Conservation (phyloP, 2,797 vertebrate species). For the Channa striata region DNA sequence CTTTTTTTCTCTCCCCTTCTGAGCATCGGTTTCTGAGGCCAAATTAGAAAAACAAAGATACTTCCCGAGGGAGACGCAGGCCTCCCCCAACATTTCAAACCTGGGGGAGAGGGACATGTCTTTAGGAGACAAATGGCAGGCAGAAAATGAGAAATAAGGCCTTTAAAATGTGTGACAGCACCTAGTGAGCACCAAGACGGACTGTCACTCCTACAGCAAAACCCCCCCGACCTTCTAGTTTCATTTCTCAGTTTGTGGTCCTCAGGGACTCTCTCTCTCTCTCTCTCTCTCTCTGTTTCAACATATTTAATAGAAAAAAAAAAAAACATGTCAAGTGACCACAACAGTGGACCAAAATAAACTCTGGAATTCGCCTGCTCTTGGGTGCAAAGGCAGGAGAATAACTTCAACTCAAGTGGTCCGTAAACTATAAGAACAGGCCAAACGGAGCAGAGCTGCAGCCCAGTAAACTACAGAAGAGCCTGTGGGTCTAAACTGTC, state of each 20-base stretch:
- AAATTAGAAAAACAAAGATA: constrained; percentile 30
- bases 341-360: constrained; percentile 72
- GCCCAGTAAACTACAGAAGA: constrained; percentile 1
- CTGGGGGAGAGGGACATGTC: constrained; percentile 12
- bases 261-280: constrained; percentile 19
- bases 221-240: too few species aligned
- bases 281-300: constrained; percentile 7
- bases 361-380: constrained; percentile 66
- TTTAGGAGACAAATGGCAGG: constrained; percentile 9
- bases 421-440: constrained; percentile 1
- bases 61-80: constrained; percentile 45
- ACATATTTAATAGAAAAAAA: constrained; percentile 53
- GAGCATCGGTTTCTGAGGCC: constrained; percentile 34
- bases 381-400: constrained; percentile 26
- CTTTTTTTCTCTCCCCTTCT: constrained; percentile 20
- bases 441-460: neutral
- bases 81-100: constrained; percentile 40
- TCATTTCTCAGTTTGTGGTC: constrained; percentile 1
- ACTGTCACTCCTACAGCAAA: too few species aligned
- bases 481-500: constrained; percentile 14
- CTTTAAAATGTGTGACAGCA: constrained; percentile 26
- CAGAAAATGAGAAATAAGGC: constrained; percentile 18
- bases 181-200: neutral
- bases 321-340: constrained; percentile 57
- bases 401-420: constrained; percentile 26